Percentiles rank a stretch among this genome's conserved stretches.
phyloP scores from a whole-genome alignment of 2,113 vertebrate genomes.

The Macroglossus sobrinus region DNA sequence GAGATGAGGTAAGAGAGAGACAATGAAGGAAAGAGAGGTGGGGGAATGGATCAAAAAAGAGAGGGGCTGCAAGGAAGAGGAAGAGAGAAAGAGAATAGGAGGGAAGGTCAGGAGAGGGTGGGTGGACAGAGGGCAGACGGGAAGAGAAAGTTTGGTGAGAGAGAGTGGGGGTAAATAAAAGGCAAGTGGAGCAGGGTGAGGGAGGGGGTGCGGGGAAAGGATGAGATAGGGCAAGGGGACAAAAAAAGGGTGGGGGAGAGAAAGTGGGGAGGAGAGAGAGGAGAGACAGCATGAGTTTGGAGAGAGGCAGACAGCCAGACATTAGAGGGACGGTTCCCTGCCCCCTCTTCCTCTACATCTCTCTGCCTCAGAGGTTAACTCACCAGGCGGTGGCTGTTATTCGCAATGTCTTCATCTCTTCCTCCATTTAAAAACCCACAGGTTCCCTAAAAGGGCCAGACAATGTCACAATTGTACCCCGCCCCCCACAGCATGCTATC shows the following conservation, averaged over 20 bases:
- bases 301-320: neutral
- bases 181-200: neutral
- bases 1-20: too few species aligned
- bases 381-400: neutral
- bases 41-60: too few species aligned
- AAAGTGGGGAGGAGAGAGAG: neutral
- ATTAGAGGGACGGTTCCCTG: neutral
- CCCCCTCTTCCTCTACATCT: neutral
- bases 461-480: constrained; percentile 41
- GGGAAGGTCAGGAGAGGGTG: too few species aligned
- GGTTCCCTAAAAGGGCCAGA: constrained; percentile 68
- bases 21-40: too few species aligned
- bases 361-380: neutral
- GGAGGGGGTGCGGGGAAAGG: neutral
- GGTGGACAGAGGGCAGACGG: neutral
- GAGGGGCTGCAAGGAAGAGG: neutral
- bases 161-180: neutral
- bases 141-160: neutral
- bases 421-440: constrained; percentile 69
- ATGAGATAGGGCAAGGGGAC: too few species aligned
- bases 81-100: neutral
- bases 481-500: neutral
- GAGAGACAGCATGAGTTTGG: neutral
- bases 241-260: neutral
- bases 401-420: constrained; percentile 66